Conservation (phyloP, 2,113 vertebrate species). For the Gavialis gangeticus region DNA sequence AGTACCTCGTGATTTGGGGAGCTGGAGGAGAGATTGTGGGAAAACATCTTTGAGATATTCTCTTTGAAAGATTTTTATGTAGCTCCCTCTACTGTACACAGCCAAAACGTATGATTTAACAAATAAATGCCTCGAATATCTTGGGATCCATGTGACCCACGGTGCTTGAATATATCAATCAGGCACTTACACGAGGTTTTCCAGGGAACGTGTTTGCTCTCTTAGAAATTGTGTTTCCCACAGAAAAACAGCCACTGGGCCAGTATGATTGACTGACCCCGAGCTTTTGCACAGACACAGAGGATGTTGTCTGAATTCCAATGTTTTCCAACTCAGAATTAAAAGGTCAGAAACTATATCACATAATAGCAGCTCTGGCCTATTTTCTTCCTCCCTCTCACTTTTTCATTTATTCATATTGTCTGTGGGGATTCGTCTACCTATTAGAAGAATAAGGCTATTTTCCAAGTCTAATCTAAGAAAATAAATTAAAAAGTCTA, state of each 20-base stretch:
- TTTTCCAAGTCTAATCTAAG: constrained; percentile 73
- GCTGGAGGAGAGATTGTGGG: background rate
- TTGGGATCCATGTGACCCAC: fast-evolving
- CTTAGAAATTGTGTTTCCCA: background rate
- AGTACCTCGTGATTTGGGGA: background rate
- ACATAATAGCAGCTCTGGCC: constrained; percentile 38
- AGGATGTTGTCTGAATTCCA: background rate
- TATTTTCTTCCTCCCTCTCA: constrained; percentile 52
- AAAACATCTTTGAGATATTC: background rate
- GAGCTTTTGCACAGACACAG: background rate
- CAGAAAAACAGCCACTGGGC: background rate
- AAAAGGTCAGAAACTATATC: constrained; percentile 25
- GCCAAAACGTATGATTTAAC: background rate
- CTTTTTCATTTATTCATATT: constrained; percentile 59
- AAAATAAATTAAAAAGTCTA: constrained; percentile 70
- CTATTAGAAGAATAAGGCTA: constrained; percentile 66
- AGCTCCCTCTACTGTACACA: constrained; percentile 65
- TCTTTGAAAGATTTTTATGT: background rate
- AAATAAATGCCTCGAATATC: fast-evolving
- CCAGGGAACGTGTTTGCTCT: background rate
- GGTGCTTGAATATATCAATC: background rate
- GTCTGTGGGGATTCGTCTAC: constrained; percentile 58
- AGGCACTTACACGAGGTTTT: background rate
- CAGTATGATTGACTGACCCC: background rate
- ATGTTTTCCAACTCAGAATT: background rate